Conservation (phyloP, 2,113 vertebrate genomes). For the Delphinus delphis region DNA sequence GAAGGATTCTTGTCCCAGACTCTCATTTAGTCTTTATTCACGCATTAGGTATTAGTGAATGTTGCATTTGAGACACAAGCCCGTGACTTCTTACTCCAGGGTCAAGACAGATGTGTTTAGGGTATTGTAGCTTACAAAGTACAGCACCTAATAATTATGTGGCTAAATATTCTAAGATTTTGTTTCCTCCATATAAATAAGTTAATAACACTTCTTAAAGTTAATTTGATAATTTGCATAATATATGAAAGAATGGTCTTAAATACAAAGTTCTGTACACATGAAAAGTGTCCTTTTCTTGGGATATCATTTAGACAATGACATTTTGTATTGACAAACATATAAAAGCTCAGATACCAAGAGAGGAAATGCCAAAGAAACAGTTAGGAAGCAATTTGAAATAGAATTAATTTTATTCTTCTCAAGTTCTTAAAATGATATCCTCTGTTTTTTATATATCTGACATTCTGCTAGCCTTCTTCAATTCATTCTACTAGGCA, state of each 20-base stretch:
- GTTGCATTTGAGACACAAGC: background rate
- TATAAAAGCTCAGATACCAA: background rate
- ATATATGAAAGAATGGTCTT: background rate
- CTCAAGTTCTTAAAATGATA: conserved; percentile 39
- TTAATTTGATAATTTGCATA: background rate
- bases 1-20: background rate
- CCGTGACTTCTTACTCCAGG: background rate
- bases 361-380: conserved; percentile 26
- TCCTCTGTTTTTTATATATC: conserved; percentile 26
- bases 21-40: background rate
- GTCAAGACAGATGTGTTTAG: background rate
- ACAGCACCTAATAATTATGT: background rate
- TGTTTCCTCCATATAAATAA: background rate
- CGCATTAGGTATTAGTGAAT: background rate
- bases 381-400: conserved; percentile 3
- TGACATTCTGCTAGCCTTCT: conserved; percentile 33
- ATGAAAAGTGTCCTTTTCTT: background rate
- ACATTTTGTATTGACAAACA: background rate
- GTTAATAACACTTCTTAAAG: background rate
- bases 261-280: background rate
- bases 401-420: conserved; percentile 51
- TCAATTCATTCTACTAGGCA: background rate
- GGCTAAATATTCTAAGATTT: background rate
- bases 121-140: background rate
- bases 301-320: background rate